These are phyloP conservation scores for Astur gentilis DNA, from an alignment of 2,113 vertebrate species.

Conservation along the genomic window DNA sequence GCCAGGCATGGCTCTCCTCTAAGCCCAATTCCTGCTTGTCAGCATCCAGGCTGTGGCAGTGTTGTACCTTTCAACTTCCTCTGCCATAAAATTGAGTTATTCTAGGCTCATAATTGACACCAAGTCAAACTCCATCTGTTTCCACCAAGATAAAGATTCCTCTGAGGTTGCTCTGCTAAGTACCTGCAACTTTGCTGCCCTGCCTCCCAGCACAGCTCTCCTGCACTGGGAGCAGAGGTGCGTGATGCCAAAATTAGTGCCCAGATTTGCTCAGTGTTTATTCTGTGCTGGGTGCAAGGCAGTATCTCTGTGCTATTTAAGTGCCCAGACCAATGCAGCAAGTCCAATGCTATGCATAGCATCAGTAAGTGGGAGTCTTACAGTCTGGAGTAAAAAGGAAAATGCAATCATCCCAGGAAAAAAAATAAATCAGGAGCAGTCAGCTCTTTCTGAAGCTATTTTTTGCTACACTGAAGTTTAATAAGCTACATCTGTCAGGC, in stretches of 20 bases:
- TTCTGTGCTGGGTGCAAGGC: neutral
- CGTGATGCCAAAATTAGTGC: neutral
- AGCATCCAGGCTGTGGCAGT: neutral
- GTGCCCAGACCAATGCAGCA: neutral
- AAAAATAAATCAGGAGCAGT: neutral
- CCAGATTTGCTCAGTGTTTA: neutral
- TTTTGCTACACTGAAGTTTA: neutral
- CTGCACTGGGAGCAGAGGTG: fast-evolving
- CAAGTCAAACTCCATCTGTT: constrained; percentile 32
- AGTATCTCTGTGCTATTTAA: neutral
- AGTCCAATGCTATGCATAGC: neutral
- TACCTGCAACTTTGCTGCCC: neutral
- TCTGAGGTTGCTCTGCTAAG: neutral
- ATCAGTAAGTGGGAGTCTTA: neutral
- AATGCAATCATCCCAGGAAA: neutral
- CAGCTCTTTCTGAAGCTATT: neutral
- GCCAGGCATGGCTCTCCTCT: neutral
- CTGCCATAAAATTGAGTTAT: neutral
- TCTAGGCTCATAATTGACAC: neutral
- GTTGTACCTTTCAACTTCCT: neutral
- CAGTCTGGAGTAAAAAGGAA: neutral
- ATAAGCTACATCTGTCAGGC: neutral
- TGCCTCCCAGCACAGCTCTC: neutral
- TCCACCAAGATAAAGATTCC: neutral
- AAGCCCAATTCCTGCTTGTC: neutral